These are phyloP conservation scores for Spea multiplicata DNA, from an alignment of 2,113 vertebrate genomes.

Conservation along the genomic window DNA sequence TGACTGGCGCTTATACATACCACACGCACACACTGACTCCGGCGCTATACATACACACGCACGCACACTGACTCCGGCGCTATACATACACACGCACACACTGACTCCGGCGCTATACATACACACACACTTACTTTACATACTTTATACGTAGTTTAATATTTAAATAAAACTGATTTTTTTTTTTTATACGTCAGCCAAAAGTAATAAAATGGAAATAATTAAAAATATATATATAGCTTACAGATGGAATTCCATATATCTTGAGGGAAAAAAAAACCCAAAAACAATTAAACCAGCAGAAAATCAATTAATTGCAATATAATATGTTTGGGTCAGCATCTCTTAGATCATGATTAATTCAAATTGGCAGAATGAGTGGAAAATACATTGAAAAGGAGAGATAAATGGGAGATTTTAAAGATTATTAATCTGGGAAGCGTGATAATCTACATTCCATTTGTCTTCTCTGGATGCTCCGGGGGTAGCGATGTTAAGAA, in stretches of 20 bases:
- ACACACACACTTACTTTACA: neutral
- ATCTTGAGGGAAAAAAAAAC: slow-evolving; percentile 21
- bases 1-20: no score
- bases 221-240: neutral
- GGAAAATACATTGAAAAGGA: neutral
- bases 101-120: no score
- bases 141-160: neutral
- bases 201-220: no score
- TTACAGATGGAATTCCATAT: neutral
- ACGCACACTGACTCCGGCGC: no score
- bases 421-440: neutral
- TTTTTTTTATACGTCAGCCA: no score
- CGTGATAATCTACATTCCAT: slow-evolving; percentile 4
- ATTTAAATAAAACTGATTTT: no score
- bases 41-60: no score
- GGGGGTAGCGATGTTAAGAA: neutral
- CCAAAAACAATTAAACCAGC: slow-evolving; percentile 37
- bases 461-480: neutral
- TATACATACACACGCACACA: no score
- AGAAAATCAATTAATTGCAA: slow-evolving; percentile 40
- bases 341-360: slow-evolving; percentile 27
- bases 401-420: neutral
- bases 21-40: no score
- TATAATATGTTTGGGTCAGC: slow-evolving; percentile 39
- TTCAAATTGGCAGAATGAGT: slow-evolving; percentile 16